A percentile compares a stretch with the other conserved stretches of the same genome.
Evolutionary conservation across 2,113 vertebrate genomes (phyloP).

Genomic region (Propithecus coquereli): DNA sequence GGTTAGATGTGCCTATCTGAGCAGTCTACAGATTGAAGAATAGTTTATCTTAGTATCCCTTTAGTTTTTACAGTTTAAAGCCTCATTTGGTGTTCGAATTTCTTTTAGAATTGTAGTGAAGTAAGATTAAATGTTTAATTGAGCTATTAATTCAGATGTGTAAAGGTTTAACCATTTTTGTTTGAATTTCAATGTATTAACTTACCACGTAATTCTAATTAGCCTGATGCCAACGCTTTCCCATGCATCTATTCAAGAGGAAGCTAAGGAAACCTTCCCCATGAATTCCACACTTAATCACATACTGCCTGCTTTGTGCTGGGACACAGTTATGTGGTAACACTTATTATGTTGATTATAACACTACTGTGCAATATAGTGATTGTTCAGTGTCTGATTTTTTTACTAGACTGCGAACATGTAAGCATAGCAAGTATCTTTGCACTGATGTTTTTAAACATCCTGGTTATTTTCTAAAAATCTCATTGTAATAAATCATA

Average conservation of each 20-base stretch:
- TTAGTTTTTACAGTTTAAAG: neutral
- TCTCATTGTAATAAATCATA: neutral
- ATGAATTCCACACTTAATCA: neutral
- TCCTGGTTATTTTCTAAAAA: neutral
- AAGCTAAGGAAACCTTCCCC: neutral
- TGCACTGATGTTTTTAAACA: neutral
- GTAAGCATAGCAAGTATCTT: neutral
- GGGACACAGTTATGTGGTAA: neutral
- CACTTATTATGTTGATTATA: neutral
- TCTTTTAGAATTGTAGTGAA: neutral
- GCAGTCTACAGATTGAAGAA: neutral
- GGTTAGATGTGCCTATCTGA: neutral
- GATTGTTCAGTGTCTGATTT: neutral
- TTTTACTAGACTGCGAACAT: neutral
- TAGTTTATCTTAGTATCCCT: neutral
- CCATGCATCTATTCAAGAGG: neutral
- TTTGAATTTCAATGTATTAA: neutral
- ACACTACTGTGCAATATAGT: no score
- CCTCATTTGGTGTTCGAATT: neutral
- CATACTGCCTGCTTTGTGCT: neutral
- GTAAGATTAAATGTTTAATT: neutral
- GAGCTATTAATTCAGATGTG: neutral
- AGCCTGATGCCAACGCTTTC: neutral
- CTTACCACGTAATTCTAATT: neutral
- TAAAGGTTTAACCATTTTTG: neutral